Evolutionary conservation across 2,888 invertebrate species (phyloP), one percentile per base, ranked within the genome.

Genomic region (Deilephila porcellus): DNA sequence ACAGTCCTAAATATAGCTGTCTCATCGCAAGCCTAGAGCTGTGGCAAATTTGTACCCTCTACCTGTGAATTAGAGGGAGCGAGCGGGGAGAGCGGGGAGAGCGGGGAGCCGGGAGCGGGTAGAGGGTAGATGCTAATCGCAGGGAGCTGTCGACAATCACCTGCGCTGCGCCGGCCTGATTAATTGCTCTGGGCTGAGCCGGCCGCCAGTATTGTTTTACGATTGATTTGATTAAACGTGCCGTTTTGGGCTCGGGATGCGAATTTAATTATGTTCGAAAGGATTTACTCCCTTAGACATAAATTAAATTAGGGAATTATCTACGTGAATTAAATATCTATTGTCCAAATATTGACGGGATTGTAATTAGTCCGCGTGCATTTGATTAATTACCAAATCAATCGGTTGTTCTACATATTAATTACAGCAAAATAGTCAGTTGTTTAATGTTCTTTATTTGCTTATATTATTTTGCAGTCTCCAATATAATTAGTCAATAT

Each of bases 91-190:
- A 6, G 34, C n/a, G n/a, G 37, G 20, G 6, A 20, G 8, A 45
- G 45, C 64, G 45, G 64, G 63, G 63, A 73, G 72, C 75, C 3
- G 32, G 3, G 34, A 45, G 76, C 79, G 81, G 80, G 80, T 78
- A 81, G 79, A 79, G 85, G 80, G 82, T 80, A 84, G 85, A 88
- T 88, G 88, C 88, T 91, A 91, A 92, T 91, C 91, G 90, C 86
- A 88, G 88, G 86, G 85, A 88, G 88, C 88, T 89, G 91, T 91
- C 90, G 86, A 89, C 91, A 89, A 92, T 92, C 93, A 91, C 91
- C 91, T 92, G 90, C 84, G 88, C 86, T 88, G 90, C 90, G 91
- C 89, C 85, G 87, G 84, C 82, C 89, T 92, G 91, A 92, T 92
- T 92, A 90, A 92, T 92, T 91, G 91, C 88, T 86, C 89, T 87